Percentiles rank a stretch among this genome's conserved stretches.
phyloP scores from a whole-genome alignment of 2,888 invertebrate genomes.

The Lysandra coridon region DNA sequence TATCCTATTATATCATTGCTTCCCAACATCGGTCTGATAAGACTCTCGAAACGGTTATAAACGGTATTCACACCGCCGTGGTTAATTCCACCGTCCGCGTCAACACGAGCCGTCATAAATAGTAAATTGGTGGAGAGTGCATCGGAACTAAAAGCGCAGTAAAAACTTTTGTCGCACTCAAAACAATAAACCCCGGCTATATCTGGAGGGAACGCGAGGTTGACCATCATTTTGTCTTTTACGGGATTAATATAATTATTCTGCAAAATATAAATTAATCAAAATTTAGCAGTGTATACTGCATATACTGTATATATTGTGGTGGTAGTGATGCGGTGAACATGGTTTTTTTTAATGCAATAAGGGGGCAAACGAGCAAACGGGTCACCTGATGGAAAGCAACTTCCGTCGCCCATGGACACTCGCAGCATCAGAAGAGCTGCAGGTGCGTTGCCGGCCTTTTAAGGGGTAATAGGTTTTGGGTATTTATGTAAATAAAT shows the following conservation, averaged over 20 bases:
- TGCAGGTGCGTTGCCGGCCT: no score
- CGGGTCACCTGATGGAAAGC: no score
- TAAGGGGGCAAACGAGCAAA: no score
- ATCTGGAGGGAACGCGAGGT: conserved; percentile 38
- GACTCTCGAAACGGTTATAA: neutral
- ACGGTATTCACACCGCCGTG: neutral
- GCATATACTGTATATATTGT: no score
- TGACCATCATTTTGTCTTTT: conserved; percentile 39
- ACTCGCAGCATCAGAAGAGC: no score
- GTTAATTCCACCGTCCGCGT: conserved; percentile 9
- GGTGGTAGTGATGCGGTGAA: no score
- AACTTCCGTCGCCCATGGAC: no score
- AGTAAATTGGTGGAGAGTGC: conserved; percentile 43
- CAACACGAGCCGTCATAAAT: conserved; percentile 40
- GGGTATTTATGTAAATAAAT: no score
- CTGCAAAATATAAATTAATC: conserved; percentile 38
- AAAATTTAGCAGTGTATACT: neutral
- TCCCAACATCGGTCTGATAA: no score
- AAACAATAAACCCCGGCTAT: conserved; percentile 70
- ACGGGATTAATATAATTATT: neutral
- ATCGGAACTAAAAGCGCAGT: conserved; percentile 59
- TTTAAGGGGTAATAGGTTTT: no score
- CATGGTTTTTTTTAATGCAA: no score
- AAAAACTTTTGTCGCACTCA: conserved; percentile 70
- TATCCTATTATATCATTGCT: neutral